These are phyloP conservation scores for Melieria crassipennis DNA, from an alignment of 2,888 invertebrate species.

Conservation along the genomic window DNA sequence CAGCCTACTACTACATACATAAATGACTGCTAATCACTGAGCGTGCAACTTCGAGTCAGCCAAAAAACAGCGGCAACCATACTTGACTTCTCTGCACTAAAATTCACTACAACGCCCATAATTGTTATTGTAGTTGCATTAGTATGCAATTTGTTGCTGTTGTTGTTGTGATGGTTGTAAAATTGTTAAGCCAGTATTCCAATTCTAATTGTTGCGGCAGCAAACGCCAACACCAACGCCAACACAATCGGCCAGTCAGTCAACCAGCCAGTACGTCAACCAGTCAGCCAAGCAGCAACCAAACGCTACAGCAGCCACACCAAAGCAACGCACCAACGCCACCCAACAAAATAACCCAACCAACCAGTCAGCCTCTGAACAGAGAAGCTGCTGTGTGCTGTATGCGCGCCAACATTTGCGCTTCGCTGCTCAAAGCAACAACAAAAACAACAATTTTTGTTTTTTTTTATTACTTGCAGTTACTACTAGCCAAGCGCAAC, in stretches of 20 bases:
- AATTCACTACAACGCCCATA: too few species aligned
- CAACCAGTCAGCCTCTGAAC: not conserved
- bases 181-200: conserved; percentile 30
- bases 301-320: too few species aligned
- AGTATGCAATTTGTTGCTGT: conserved; percentile 10
- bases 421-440: conserved; percentile 20
- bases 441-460: not conserved
- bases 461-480: not conserved
- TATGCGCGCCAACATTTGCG: conserved; percentile 9
- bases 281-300: conserved; percentile 1
- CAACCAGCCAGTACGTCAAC: conserved; percentile 16
- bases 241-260: not conserved
- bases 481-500: conserved; percentile 21
- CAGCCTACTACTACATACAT: not conserved
- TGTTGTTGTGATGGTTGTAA: conserved; percentile 11
- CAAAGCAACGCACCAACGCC: not conserved
- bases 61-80: not conserved
- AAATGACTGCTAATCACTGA: conserved; percentile 22
- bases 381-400: not conserved
- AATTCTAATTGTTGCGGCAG: conserved; percentile 29
- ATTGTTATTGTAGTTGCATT: not conserved
- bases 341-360: not conserved
- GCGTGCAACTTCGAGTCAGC: conserved; percentile 22
- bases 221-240: conserved; percentile 15
- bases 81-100: too few species aligned